Percentiles rank a stretch among this genome's conserved stretches.
Evolutionary conservation across 37 sponge, comb jelly and placozoan species (phyloP).

Genomic region (Aplysina aerophoba): DNA sequence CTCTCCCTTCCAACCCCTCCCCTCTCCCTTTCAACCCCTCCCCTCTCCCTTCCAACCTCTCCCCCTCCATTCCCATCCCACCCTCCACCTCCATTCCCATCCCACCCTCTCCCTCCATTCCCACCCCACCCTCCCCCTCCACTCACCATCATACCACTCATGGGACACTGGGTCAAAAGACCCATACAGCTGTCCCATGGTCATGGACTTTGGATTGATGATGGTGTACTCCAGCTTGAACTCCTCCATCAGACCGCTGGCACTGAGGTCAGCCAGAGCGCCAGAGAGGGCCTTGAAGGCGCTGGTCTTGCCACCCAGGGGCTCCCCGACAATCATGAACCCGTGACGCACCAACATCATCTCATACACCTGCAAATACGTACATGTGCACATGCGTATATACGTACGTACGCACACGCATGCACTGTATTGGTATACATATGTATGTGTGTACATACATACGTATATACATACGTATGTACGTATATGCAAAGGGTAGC

Average conservation of each 20-base stretch:
- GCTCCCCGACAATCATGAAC: conserved; percentile 98
- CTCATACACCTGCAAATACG: conserved; percentile 85
- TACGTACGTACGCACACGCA: not conserved
- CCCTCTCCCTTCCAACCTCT: not conserved
- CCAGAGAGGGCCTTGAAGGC: conserved; percentile 93
- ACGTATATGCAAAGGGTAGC: too few relatives aligned
- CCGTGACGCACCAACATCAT: conserved; percentile 99
- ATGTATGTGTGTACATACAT: not conserved
- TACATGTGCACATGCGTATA: not conserved
- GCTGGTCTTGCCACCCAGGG: conserved; percentile 96
- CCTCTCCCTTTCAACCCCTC: too few relatives aligned
- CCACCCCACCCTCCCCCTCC: too few relatives aligned
- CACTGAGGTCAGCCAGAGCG: conserved; percentile 85
- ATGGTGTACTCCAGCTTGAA: conserved; percentile 80
- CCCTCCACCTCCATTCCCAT: not conserved
- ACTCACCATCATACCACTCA: conserved; percentile 96
- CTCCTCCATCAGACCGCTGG: conserved; percentile 92
- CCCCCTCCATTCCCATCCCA: too few relatives aligned
- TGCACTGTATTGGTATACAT: not conserved
- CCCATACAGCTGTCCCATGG: conserved; percentile 96
- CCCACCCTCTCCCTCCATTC: too few relatives aligned
- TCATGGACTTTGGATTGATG: conserved; percentile 96
- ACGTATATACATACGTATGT: not conserved
- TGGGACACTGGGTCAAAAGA: conserved; percentile 97
- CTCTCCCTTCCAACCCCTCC: too few relatives aligned